Evolutionary conservation across 2,797 vertebrate species (phyloP).

Genomic region (Echiichthys vipera): DNA sequence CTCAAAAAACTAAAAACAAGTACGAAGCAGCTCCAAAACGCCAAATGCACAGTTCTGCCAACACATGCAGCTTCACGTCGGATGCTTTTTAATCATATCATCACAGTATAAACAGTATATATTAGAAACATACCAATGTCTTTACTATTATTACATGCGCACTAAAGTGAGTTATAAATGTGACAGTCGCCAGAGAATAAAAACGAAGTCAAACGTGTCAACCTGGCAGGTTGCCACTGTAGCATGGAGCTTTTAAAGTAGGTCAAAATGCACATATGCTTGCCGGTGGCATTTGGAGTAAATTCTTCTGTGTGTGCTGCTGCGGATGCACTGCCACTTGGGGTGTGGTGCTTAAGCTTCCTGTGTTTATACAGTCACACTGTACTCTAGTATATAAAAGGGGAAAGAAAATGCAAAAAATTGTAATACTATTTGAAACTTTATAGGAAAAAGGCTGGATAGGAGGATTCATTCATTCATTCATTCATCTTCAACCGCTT

Average conservation of each 20-base stretch:
- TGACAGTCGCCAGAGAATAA: neutral
- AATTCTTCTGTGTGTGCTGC: neutral
- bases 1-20: neutral
- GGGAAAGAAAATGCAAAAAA: neutral
- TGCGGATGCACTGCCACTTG: constrained; percentile 28
- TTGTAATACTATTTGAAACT: neutral
- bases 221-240: constrained; percentile 1
- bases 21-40: constrained; percentile 16
- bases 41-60: neutral
- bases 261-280: constrained; percentile 41
- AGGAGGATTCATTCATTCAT: too few species aligned
- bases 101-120: neutral
- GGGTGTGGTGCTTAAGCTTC: neutral
- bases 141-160: neutral
- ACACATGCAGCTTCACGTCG: neutral
- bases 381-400: too few species aligned
- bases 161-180: neutral
- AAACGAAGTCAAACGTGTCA: neutral
- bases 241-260: constrained; percentile 45
- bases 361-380: constrained; percentile 20
- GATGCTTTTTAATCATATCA: constrained; percentile 10
- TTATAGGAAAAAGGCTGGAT: neutral
- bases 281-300: constrained; percentile 23
- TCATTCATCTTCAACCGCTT: too few species aligned
- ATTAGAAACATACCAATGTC: neutral